Evolutionary conservation across 2,797 vertebrate genomes (phyloP), one percentile per base, ranked within the genome.

Genomic region (Argyrosomus regius): DNA sequence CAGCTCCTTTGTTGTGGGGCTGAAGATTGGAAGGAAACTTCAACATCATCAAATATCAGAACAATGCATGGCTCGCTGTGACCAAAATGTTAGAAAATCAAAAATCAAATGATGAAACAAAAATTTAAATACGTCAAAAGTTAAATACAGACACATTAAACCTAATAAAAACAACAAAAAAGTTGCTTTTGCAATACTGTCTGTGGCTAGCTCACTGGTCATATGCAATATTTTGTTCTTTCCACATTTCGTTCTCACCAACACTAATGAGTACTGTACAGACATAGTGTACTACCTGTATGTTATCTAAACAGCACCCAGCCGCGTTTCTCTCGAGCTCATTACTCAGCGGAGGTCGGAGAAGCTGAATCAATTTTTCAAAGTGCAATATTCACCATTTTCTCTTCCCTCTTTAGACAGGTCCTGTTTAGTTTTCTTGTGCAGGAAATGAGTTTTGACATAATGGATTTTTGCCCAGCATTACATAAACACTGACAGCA

Each of bases 401-500:
- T 95, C 92, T 93, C 89, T 83, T 91, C 87, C 89, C 70, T 93
- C 82, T 93, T 95, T 88, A 83, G 89, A 93, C 89, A 74, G 85
- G 74, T 89, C 87, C 89, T 94, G 93, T 95, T 96, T 92, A 89
- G 92, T 94, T 95, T 94, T 92, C 90, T 90, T 87, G 77, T 60
- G 61, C 91, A 96, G 95, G 95, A 96, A 96, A 95, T 96, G 75
- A 93, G 91, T 94, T 95, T 95, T 95, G 94, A 96, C 95, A 95
- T 96, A 95, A 96, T 96, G 94, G 93, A 94, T 94, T 95, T 95
- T 93, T 90, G 79, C 92, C 89, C 92, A 83, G 88, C 78, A 86
- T 94, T 94, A 90, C 90, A 93, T 88, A 93, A 94, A 93, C 89
- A 87, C 81, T 83, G 85, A 91, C 89, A 89, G 85, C 72, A 72